Percentiles rank a stretch among this genome's conserved stretches.
Evolutionary conservation across 2,113 vertebrate genomes (phyloP).

Genomic region (Sinocyclocheilus grahami): DNA sequence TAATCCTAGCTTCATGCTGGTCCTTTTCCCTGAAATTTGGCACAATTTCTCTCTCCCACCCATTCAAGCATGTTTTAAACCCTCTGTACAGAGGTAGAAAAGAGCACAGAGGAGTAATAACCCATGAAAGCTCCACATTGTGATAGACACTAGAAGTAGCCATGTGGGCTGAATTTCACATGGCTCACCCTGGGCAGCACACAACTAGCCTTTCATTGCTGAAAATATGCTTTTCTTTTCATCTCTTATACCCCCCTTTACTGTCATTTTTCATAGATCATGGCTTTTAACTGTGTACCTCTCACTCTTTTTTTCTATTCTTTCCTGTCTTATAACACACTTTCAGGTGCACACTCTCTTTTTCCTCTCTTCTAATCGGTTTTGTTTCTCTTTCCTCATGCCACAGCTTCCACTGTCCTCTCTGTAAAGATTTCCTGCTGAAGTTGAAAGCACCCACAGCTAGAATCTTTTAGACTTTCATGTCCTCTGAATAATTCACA

Average conservation of each 20-base stretch:
- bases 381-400: not conserved
- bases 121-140: not conserved
- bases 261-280: not conserved
- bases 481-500: conserved; percentile 32
- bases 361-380: not conserved
- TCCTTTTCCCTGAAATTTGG: not conserved
- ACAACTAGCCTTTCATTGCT: conserved; percentile 7
- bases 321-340: not conserved
- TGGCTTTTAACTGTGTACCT: conserved; percentile 30
- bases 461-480: not conserved
- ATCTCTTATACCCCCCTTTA: not conserved
- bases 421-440: not conserved
- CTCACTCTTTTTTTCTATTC: not conserved
- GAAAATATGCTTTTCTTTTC: conserved; percentile 4
- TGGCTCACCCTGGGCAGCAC: not conserved
- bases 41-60: not conserved
- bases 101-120: conserved; percentile 20
- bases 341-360: not conserved
- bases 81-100: not conserved
- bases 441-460: not conserved
- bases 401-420: not conserved
- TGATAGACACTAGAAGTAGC: not conserved
- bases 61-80: conserved; percentile 1
- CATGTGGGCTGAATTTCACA: conserved; percentile 8
- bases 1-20: not conserved